These are phyloP conservation scores for Myiothlypis chrysogaster DNA, from an alignment of 2,797 vertebrate genomes.

Conservation along the genomic window DNA sequence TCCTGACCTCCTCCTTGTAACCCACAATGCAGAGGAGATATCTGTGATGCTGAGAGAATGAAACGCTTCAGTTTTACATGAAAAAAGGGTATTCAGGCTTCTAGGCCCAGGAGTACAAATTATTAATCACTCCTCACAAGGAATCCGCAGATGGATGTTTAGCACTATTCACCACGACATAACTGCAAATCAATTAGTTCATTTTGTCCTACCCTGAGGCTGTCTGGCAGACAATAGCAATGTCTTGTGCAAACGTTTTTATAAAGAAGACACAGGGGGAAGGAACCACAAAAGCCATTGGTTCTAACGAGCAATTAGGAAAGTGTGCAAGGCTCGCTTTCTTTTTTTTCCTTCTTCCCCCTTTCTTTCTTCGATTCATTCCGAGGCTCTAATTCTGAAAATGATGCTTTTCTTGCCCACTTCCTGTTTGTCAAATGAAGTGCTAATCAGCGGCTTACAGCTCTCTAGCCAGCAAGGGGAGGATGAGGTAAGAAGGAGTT, in stretches of 20 bases:
- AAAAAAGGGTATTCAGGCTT: slow-evolving; percentile 67
- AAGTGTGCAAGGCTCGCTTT: slow-evolving; percentile 68
- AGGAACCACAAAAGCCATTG: slow-evolving; percentile 70
- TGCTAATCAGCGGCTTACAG: slow-evolving; percentile 68
- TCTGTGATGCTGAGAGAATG: slow-evolving; percentile 67
- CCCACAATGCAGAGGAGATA: slow-evolving; percentile 63
- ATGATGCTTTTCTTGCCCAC: slow-evolving; percentile 70
- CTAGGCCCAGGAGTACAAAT: slow-evolving; percentile 66
- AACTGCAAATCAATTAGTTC: slow-evolving; percentile 75
- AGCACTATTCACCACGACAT: slow-evolving; percentile 64
- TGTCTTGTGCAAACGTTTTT: slow-evolving; percentile 67
- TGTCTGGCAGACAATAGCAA: slow-evolving; percentile 72
- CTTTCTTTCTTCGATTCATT: slow-evolving; percentile 71
- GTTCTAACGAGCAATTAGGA: slow-evolving; percentile 78
- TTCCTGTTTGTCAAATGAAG: slow-evolving; percentile 77
- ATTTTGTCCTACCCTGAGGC: slow-evolving; percentile 72
- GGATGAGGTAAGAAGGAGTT: slow-evolving; percentile 68
- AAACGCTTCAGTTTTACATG: slow-evolving; percentile 67
- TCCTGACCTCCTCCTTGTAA: slow-evolving; percentile 52
- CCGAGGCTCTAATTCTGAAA: slow-evolving; percentile 65
- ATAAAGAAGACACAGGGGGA: slow-evolving; percentile 69
- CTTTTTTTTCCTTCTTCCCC: slow-evolving; percentile 64
- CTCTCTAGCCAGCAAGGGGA: slow-evolving; percentile 53
- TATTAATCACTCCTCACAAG: slow-evolving; percentile 73
- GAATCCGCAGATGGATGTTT: slow-evolving; percentile 71